Evolutionary conservation across 2,113 vertebrate species (phyloP).

Genomic region (Antechinus flavipes): DNA sequence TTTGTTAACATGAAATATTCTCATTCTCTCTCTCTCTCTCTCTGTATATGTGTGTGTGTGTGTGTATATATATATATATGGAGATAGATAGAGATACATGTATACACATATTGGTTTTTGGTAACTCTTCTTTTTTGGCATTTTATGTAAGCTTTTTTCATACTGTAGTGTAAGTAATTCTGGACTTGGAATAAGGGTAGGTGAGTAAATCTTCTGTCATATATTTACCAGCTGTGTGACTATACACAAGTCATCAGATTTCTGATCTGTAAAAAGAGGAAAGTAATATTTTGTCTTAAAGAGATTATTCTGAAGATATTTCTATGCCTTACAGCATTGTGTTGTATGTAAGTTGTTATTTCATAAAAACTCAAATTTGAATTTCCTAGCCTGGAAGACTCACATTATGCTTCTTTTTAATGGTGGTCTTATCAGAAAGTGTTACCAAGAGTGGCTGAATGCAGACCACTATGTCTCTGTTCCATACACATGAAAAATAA

Average conservation of each 20-base stretch:
- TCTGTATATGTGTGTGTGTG: no score
- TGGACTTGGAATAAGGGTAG: not conserved
- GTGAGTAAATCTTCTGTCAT: not conserved
- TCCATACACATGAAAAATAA: not conserved
- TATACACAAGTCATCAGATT: not conserved
- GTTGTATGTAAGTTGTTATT: not conserved
- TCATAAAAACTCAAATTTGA: not conserved
- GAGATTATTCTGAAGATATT: not conserved
- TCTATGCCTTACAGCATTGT: not conserved
- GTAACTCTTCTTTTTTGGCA: not conserved
- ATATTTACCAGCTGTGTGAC: not conserved
- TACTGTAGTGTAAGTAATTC: not conserved
- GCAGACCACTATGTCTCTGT: not conserved
- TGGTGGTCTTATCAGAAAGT: not conserved
- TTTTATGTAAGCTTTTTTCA: not conserved
- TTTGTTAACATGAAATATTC: not conserved
- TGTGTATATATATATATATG: no score
- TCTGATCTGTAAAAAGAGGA: not conserved
- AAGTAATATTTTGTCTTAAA: not conserved
- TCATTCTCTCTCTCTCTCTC: no score
- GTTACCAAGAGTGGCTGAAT: not conserved
- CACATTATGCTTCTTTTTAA: not conserved
- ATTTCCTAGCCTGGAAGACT: not conserved
- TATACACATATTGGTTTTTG: not conserved
- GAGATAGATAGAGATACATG: no score